These are phyloP conservation scores for Octomys mimax DNA, from an alignment of 2,797 vertebrate genomes.

Conservation along the genomic window DNA sequence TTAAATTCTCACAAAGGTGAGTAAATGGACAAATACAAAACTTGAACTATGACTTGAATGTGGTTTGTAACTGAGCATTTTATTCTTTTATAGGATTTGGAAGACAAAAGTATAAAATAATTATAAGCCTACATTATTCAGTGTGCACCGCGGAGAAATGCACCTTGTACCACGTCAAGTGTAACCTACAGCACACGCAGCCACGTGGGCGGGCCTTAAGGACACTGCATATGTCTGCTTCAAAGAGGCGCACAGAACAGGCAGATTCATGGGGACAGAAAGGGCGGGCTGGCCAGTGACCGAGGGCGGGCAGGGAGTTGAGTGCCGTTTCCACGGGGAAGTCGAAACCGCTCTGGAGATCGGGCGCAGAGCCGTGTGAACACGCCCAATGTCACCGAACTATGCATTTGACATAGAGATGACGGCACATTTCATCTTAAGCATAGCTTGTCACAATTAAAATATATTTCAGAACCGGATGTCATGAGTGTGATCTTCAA, in stretches of 20 bases:
- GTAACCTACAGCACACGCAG: neutral
- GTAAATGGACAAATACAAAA: neutral
- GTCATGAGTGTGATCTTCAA: neutral
- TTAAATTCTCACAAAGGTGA: neutral
- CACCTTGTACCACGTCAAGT: neutral
- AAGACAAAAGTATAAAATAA: neutral
- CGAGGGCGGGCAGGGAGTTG: rapidly evolving
- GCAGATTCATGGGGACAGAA: neutral
- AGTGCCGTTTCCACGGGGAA: neutral
- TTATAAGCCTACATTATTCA: neutral
- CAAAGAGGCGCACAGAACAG: neutral
- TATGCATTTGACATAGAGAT: neutral
- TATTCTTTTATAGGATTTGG: neutral
- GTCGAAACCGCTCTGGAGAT: neutral
- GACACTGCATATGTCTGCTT: neutral
- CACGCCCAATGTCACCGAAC: neutral
- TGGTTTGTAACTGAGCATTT: neutral
- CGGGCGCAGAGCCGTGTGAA: too few species aligned
- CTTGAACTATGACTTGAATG: neutral
- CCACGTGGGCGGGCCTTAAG: neutral
- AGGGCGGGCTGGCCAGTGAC: neutral
- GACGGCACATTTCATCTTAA: neutral
- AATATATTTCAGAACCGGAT: neutral
- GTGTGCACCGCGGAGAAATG: neutral
- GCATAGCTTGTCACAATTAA: neutral